A percentile compares a stretch with the other conserved stretches of the same genome.
phyloP scores from a whole-genome alignment of 2,113 vertebrate genomes.

The Nesoenas mayeri region DNA sequence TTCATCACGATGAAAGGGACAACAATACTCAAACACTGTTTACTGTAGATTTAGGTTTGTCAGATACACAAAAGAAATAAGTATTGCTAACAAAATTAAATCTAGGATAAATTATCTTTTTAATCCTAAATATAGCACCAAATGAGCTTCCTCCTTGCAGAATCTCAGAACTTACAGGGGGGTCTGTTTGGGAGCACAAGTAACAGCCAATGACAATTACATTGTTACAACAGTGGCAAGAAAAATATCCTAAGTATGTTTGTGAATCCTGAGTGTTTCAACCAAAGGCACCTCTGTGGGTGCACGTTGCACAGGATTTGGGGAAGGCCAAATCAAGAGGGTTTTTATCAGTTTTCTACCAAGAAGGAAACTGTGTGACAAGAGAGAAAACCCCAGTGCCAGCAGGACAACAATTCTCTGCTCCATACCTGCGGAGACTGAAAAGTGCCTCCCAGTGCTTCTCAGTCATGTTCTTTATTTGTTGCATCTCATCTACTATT shows the following conservation, averaged over 20 bases:
- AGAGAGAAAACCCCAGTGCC: neutral
- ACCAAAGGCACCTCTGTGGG: neutral
- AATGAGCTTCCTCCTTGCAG: neutral
- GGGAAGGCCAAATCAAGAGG: neutral
- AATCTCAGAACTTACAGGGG: neutral
- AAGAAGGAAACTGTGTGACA: neutral
- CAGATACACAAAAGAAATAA: neutral
- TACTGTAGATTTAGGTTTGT: neutral
- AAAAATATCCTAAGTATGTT: neutral
- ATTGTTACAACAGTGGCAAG: rapidly evolving
- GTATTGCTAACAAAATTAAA: neutral
- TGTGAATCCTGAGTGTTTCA: neutral
- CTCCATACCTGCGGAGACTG: constrained; percentile 81
- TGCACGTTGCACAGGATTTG: neutral
- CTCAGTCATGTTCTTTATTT: constrained; percentile 88
- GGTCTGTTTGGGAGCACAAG: neutral
- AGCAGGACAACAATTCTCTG: neutral
- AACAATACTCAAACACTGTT: neutral
- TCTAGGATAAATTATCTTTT: neutral
- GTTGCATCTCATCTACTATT: constrained; percentile 90
- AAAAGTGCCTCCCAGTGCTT: constrained; percentile 92
- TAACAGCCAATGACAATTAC: neutral
- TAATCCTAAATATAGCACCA: neutral
- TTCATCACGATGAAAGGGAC: neutral
- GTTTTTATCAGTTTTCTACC: neutral